These are phyloP conservation scores for Heliconius charithonia DNA, from an alignment of 2,888 invertebrate genomes.

Conservation along the genomic window DNA sequence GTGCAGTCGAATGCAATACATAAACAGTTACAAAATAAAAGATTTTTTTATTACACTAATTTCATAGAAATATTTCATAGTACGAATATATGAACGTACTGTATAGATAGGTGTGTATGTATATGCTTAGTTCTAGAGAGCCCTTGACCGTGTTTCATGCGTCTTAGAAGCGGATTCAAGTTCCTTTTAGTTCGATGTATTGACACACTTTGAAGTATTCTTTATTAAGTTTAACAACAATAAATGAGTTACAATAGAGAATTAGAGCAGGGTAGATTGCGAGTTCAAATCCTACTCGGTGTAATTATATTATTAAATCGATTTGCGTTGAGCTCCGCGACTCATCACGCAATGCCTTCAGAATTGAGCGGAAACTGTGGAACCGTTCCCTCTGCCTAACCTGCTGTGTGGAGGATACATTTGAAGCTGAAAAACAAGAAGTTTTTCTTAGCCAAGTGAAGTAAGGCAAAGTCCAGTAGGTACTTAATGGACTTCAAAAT, in stretches of 20 bases:
- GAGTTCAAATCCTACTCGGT: not conserved
- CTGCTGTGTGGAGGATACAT: no score
- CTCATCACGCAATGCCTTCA: no score
- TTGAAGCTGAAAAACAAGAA: no score
- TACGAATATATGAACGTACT: not conserved
- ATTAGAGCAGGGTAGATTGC: not conserved
- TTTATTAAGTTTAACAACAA: not conserved
- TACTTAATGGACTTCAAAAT: no score
- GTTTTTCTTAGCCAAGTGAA: no score
- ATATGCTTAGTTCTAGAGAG: constrained; percentile 7
- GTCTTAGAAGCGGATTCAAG: constrained; percentile 10
- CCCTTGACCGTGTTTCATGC: constrained; percentile 18
- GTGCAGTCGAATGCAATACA: no score
- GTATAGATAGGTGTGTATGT: not conserved
- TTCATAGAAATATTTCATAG: not conserved
- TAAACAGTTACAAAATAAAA: not conserved
- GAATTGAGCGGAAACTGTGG: no score
- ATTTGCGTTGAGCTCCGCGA: not conserved
- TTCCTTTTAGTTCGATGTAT: not conserved
- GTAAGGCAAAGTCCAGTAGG: no score
- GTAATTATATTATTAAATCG: not conserved
- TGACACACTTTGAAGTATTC: constrained; percentile 6
- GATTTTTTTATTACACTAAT: not conserved
- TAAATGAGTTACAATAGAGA: not conserved
- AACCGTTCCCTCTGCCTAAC: no score